Percentiles rank a stretch among this genome's conserved stretches.
Conservation (phyloP, 2,888 invertebrate genomes). For the Odontothrips loti region DNA sequence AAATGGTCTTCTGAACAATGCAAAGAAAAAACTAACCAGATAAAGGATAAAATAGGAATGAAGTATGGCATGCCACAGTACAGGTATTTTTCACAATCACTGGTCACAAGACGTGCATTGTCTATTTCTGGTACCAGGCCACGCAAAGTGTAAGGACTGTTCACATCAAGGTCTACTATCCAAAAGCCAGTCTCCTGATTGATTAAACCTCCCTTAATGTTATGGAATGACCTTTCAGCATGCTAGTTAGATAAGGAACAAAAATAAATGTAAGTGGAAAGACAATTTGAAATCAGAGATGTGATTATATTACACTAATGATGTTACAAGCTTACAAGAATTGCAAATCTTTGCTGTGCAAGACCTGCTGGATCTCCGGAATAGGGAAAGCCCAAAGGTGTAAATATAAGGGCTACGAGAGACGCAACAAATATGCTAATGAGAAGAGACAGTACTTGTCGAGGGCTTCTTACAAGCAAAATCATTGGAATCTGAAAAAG, state of each 20-base stretch:
- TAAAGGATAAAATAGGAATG: constrained; percentile 66
- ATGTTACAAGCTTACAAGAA: constrained; percentile 55
- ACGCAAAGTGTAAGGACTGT: constrained; percentile 60
- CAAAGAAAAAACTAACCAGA: constrained; percentile 49
- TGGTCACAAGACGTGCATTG: constrained; percentile 47
- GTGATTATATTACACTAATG: constrained; percentile 30
- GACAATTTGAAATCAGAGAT: constrained; percentile 24
- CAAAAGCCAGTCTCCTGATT: constrained; percentile 59
- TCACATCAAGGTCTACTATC: constrained; percentile 70
- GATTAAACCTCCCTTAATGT: constrained; percentile 49
- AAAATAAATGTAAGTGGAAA: constrained; percentile 33
- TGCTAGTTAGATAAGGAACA: constrained; percentile 50
- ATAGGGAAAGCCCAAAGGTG: constrained; percentile 72
- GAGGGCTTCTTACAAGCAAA: constrained; percentile 49
- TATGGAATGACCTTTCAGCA: constrained; percentile 58
- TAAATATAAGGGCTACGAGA: constrained; percentile 56
- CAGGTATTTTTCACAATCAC: constrained; percentile 58
- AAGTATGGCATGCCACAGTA: constrained; percentile 79
- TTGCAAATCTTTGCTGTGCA: constrained; percentile 70
- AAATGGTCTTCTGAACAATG: constrained; percentile 17
- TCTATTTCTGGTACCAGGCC: constrained; percentile 54
- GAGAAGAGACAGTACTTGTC: constrained; percentile 52
- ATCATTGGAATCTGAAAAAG: constrained; percentile 48
- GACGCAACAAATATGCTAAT: constrained; percentile 53
- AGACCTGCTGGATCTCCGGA: constrained; percentile 57